Conservation (phyloP, 2,888 invertebrate species). For the Copidosoma aretas region DNA sequence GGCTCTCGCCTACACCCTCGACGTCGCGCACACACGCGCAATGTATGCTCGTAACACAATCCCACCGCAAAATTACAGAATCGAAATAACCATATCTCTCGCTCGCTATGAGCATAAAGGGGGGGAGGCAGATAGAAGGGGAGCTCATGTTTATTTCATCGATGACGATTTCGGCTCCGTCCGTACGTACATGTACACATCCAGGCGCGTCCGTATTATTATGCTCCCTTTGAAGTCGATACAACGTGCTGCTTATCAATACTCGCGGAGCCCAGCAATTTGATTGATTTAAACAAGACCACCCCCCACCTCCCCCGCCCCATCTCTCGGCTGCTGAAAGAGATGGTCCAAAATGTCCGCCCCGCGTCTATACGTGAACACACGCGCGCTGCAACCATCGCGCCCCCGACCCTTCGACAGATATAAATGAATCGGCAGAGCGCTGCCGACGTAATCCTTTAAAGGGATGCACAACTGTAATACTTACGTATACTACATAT, state of each 20-base stretch:
- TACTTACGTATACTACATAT: no score
- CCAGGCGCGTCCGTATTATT: slow-evolving; percentile 21
- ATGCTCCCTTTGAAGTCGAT: slow-evolving; percentile 36
- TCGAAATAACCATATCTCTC: not conserved
- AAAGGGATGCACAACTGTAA: slow-evolving; percentile 53
- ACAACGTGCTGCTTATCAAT: slow-evolving; percentile 37
- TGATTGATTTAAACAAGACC: slow-evolving; percentile 59
- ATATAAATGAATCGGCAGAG: slow-evolving; percentile 61
- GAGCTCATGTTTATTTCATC: slow-evolving; percentile 28
- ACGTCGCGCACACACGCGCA: not conserved
- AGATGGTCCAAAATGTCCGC: no score
- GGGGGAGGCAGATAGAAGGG: not conserved
- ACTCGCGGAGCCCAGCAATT: slow-evolving; percentile 44
- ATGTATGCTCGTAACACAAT: no score
- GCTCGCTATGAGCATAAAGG: no score
- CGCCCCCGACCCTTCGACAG: slow-evolving; percentile 54
- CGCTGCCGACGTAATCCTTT: slow-evolving; percentile 59
- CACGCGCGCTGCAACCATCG: no score
- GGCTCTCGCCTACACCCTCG: not conserved
- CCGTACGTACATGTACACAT: not conserved
- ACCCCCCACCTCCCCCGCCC: slow-evolving; percentile 24
- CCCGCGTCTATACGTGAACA: no score
- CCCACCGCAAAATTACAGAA: not conserved
- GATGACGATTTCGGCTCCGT: slow-evolving; percentile 29
- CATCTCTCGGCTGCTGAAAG: not conserved